Evolutionary conservation across 2,797 vertebrate genomes (phyloP), one percentile per base, ranked within the genome.

Genomic region (Takifugu ocellatus): DNA sequence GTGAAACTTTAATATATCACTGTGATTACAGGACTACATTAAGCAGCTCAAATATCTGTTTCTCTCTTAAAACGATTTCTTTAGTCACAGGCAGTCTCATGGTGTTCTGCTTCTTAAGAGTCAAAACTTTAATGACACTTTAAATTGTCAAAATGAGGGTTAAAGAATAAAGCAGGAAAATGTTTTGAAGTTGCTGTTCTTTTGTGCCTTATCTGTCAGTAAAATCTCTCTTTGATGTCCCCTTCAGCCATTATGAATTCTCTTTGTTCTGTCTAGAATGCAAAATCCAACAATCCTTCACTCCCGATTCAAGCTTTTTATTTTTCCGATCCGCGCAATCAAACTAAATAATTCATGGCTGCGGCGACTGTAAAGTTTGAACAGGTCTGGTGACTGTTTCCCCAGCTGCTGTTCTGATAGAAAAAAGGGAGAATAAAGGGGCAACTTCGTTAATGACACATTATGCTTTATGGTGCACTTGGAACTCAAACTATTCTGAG

Each of bases 141-240:
- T 49, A 55, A 66, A 67, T 54, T 46, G 56, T 74, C 84, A 74
- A 82, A 84, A 62, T 68, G 55, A 71, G 56, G 53, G 50, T 75
- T 53, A 70, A 73, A 79, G 70, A 79, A 74, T 72, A 78, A 77
- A 72, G 66, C 54, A 29, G 52, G 50, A 66, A 59, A 68, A 68
- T 56, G 71, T 88, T 90, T 74, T 90, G 86, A 90, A 90, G 80
- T 75, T 63, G 24, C 58, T 56, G 61, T 66, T 83, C 84, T 80
- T 87, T 87, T 90, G 82, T 86, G 75, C 87, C 84, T 88, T 84
- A 84, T 87, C 84, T 84, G 49, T 67, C 73, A 76, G 78, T 80
- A 83, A 87, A 74, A 87, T 80, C 72, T 75, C 63, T 63, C 87
- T 91, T 92, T 92, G 78, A 91, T 89, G 89, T 89, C 87, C 88